Evolutionary conservation across 92 coral and sea anemone genomes (phyloP), one percentile per base, ranked within the genome.

Genomic region (Epizoanthus ramosus): DNA sequence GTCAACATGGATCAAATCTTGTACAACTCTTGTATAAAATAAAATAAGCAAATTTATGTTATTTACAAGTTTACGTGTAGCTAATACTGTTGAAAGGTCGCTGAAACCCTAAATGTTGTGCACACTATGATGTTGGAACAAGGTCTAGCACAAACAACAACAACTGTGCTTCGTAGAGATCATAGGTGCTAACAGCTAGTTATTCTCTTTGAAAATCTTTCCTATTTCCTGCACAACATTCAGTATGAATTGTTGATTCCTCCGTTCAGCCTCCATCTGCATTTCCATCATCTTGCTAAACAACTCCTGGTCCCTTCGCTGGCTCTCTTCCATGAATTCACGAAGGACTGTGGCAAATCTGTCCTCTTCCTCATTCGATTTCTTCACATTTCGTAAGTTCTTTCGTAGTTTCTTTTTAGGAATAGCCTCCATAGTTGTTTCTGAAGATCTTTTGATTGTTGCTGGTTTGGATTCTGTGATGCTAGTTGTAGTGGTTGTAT

Each of bases 191-290:
- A n/a, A n/a, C n/a, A n/a, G n/a, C n/a, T n/a, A 77, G 18, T 60
- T 77, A 8, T 77, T 65, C 6, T 35, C 18, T 67, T 90, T 92
- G 65, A 93, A 91, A 74, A 93, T 83, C 56, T 88, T 88, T 9
- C 95, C 98, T 14, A 93, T 93, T 68, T 93, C 98, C 86, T 86
- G 89, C 57, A 93, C 84, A 12, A 93, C 98, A 22, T 91, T 92
- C 22, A 93, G 83, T 9, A 94, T 93, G 74, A 93, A 93, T 63
- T 93, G 93, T 63, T 93, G 98, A 79, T 93, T 91, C 65, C 98
- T 65, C 15, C 92, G 90, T 68, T 93, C 98, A 7, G 95, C 93
- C 67, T 93, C 90, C 5, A 93, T 71, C 74, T 93, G 98, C 81
- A 91, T 94, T 80, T 93, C 93, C 56, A 93, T 88, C 70, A 93